These are phyloP conservation scores for Bombus polaris DNA, from an alignment of 1,140 invertebrate species.

Conservation along the genomic window DNA sequence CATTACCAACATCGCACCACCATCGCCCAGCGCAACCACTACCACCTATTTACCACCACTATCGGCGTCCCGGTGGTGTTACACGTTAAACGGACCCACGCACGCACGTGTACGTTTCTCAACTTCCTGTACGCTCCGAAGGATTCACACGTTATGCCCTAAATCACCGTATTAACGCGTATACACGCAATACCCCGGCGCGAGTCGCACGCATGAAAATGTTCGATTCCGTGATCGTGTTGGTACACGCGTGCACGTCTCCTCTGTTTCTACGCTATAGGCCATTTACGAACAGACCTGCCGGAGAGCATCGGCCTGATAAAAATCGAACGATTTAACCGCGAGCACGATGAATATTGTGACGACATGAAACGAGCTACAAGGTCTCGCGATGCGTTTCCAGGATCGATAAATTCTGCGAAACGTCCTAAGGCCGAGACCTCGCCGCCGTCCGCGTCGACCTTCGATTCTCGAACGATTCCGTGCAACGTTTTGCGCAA, in stretches of 20 bases:
- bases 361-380: conserved; percentile 46
- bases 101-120: conserved; percentile 41
- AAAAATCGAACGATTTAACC: conserved; percentile 60
- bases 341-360: conserved; percentile 48
- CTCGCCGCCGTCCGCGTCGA: neutral
- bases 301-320: conserved; percentile 6
- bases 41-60: conserved; percentile 7
- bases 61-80: neutral
- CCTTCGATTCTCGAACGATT: conserved; percentile 9
- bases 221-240: conserved; percentile 46
- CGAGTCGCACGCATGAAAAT: conserved; percentile 58
- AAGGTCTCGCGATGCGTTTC: conserved; percentile 41
- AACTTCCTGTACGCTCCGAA: conserved; percentile 50
- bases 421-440: neutral
- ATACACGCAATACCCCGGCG: neutral
- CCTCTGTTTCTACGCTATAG: neutral
- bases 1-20: neutral
- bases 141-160: conserved; percentile 40
- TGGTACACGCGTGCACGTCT: conserved; percentile 21
- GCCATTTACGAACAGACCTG: conserved; percentile 20
- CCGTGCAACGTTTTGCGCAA: too few relatives aligned
- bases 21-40: neutral
- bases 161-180: conserved; percentile 70
- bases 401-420: conserved; percentile 42
- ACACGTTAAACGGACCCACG: conserved; percentile 43